phyloP scores from a whole-genome alignment of 2,113 vertebrate species.

The Hemibagrus wyckioides region DNA sequence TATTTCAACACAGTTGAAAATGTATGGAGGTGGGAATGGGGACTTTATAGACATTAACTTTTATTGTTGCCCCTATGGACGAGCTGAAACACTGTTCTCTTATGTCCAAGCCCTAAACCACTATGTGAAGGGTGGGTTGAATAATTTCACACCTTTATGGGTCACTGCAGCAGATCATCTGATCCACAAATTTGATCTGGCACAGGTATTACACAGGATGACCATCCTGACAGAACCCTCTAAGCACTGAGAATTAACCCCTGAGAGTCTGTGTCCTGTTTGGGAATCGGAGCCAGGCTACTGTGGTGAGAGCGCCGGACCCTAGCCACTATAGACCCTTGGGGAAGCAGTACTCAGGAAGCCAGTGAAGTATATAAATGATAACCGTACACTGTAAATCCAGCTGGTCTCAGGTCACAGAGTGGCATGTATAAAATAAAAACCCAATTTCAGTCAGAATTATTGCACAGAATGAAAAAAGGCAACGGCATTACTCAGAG shows the following conservation, averaged over 20 bases:
- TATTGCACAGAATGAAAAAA: conserved; percentile 24
- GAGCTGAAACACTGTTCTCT: background rate
- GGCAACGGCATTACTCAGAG: background rate
- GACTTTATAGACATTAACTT: background rate
- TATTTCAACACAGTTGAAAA: too few species aligned
- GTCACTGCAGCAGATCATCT: too few species aligned
- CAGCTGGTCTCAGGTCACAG: conserved; percentile 4
- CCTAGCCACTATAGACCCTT: too few species aligned
- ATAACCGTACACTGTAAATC: conserved; percentile 11
- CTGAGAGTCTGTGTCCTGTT: too few species aligned
- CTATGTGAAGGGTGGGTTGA: conserved; percentile 21
- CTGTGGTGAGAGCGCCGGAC: too few species aligned
- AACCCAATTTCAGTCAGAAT: conserved; percentile 32
- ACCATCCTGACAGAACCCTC: too few species aligned
- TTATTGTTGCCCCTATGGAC: background rate
- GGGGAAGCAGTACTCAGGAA: background rate
- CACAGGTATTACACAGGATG: too few species aligned
- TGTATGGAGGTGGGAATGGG: background rate
- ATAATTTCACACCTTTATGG: conserved; percentile 41
- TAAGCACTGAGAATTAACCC: too few species aligned
- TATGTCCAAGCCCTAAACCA: conserved; percentile 1
- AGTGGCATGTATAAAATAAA: conserved; percentile 12
- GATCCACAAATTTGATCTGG: too few species aligned
- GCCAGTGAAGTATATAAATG: background rate
- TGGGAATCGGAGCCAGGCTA: too few species aligned